Percentiles rank a stretch among this genome's conserved stretches.
Evolutionary conservation across 2,113 vertebrate species (phyloP).

Genomic region (Chrysemys picta): DNA sequence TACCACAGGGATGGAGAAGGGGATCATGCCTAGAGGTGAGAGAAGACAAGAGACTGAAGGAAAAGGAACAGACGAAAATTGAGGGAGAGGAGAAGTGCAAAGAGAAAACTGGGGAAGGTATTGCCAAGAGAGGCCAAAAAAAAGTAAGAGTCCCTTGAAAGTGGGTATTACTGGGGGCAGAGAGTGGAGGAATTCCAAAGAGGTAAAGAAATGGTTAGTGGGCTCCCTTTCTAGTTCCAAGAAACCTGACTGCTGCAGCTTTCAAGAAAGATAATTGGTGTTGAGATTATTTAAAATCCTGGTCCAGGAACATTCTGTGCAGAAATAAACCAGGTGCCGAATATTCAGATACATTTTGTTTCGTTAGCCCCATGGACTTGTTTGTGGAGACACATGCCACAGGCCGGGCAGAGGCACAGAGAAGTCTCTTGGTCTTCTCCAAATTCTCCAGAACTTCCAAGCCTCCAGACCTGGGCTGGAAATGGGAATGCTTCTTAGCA

Average conservation of each 20-base stretch:
- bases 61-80: background rate
- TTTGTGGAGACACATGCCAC: background rate
- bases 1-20: background rate
- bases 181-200: background rate
- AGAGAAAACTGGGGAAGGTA: background rate
- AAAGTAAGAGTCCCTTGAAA: background rate
- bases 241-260: background rate
- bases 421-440: background rate
- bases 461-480: no score
- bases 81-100: no score
- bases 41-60: background rate
- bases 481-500: background rate
- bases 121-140: background rate
- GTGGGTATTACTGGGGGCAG: background rate
- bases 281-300: background rate
- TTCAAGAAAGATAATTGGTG: background rate
- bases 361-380: background rate
- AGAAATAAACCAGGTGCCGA: no score
- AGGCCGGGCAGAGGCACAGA: background rate
- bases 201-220: background rate
- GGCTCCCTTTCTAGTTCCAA: background rate
- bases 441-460: background rate
- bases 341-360: background rate
- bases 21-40: background rate
- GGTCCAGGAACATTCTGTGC: background rate